Conservation (phyloP, 2,888 invertebrate genomes). For the Cryptus armator region DNA sequence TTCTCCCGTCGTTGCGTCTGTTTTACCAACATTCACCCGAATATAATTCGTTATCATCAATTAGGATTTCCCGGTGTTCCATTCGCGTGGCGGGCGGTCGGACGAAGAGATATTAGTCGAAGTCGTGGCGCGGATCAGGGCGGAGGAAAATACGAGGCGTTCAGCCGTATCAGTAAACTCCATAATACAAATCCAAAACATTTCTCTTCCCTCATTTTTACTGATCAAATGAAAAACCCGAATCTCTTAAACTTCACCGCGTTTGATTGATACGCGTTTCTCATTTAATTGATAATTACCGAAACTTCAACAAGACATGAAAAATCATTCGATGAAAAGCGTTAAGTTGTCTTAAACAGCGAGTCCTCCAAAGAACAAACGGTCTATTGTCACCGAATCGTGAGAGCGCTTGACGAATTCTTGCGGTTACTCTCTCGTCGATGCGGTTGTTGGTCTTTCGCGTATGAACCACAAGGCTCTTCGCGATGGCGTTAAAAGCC, state of each 20-base stretch:
- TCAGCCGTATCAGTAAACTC: slow-evolving; percentile 9
- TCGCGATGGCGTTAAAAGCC: slow-evolving; percentile 65
- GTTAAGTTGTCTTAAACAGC: neutral
- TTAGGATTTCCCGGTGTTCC: slow-evolving; percentile 76
- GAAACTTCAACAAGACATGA: too few relatives aligned
- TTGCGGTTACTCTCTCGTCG: slow-evolving; percentile 36
- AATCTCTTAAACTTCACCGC: neutral
- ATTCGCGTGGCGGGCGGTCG: slow-evolving; percentile 33
- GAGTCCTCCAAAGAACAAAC: slow-evolving; percentile 3
- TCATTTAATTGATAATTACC: too few relatives aligned
- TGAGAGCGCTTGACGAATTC: slow-evolving; percentile 11
- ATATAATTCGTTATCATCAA: slow-evolving; percentile 78
- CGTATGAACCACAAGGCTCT: slow-evolving; percentile 57
- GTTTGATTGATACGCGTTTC: too few relatives aligned
- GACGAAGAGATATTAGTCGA: slow-evolving; percentile 60
- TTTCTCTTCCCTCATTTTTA: slow-evolving; percentile 10
- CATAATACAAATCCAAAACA: slow-evolving; percentile 17
- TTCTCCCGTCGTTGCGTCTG: slow-evolving; percentile 27
- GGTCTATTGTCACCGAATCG: slow-evolving; percentile 16
- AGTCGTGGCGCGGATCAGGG: slow-evolving; percentile 45
- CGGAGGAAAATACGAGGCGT: slow-evolving; percentile 44
- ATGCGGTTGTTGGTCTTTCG: slow-evolving; percentile 57
- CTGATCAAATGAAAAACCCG: neutral
- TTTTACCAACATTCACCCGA: slow-evolving; percentile 54
- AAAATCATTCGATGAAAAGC: too few relatives aligned